phyloP scores from a whole-genome alignment of 2,113 vertebrate genomes.

The Neogale vison region DNA sequence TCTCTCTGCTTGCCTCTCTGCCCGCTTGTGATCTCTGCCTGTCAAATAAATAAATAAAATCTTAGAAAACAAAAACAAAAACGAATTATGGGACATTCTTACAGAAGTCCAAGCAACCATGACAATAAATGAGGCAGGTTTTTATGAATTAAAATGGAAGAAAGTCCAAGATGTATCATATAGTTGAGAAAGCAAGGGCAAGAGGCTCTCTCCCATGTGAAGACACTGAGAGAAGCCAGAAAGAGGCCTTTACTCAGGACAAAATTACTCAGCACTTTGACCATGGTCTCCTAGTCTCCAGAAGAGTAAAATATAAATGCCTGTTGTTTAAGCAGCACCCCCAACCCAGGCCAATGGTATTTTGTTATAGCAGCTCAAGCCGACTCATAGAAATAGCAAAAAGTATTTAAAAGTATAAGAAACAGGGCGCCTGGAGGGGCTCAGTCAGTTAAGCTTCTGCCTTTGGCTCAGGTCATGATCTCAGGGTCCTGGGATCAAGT shows the following conservation, averaged over 20 bases:
- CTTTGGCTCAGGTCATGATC: neutral
- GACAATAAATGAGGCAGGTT: neutral
- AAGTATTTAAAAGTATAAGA: neutral
- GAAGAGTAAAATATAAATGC: neutral
- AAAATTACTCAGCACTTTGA: neutral
- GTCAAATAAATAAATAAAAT: too few relatives aligned
- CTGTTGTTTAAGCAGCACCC: neutral
- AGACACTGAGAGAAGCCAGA: neutral
- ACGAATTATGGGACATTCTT: neutral
- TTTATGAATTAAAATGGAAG: neutral
- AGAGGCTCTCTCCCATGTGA: neutral
- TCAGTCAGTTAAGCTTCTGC: neutral
- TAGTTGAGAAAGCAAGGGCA: neutral
- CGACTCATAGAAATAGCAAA: neutral
- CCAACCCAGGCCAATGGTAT: neutral
- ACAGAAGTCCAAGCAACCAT: neutral
- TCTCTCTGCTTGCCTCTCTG: too few relatives aligned
- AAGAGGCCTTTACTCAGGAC: neutral
- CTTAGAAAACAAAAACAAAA: too few relatives aligned
- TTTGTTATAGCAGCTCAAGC: neutral
- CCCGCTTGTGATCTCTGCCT: too few relatives aligned
- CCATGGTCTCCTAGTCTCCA: neutral
- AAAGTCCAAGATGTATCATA: accelerated
- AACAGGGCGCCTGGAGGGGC: neutral
- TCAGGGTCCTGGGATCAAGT: neutral